A percentile compares a stretch with the other conserved stretches of the same genome.
Conservation (phyloP, 2,888 invertebrate genomes). For the Sarcophaga rosellei region DNA sequence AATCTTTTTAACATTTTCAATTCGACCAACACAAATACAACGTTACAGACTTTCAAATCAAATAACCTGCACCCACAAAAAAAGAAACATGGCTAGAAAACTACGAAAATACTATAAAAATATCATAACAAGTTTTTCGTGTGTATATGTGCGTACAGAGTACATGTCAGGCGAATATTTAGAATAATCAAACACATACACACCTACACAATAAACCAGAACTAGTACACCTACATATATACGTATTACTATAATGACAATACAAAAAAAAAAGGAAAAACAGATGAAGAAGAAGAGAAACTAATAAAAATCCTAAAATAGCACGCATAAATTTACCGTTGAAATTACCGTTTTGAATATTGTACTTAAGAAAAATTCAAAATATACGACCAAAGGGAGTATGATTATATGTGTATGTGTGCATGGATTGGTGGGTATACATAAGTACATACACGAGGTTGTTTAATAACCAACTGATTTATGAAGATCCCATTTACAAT, state of each 20-base stretch:
- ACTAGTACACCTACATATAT: too few relatives aligned
- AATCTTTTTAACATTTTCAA: too few relatives aligned
- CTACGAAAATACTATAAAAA: not conserved
- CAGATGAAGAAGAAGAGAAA: not conserved
- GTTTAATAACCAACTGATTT: not conserved
- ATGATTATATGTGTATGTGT: too few relatives aligned
- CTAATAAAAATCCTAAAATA: not conserved
- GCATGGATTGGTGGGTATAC: too few relatives aligned
- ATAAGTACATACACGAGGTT: not conserved
- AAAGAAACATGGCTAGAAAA: not conserved
- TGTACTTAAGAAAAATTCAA: too few relatives aligned
- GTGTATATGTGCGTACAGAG: not conserved
- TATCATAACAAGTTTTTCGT: not conserved
- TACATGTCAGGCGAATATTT: slow-evolving; percentile 7
- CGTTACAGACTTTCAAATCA: too few relatives aligned
- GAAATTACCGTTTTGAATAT: too few relatives aligned
- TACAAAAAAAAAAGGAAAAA: too few relatives aligned
- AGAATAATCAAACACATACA: slow-evolving; percentile 12
- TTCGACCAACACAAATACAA: too few relatives aligned
- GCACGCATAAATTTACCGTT: not conserved
- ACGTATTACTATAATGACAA: too few relatives aligned
- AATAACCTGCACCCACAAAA: too few relatives aligned
- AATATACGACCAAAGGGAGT: too few relatives aligned
- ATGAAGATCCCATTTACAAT: not conserved
- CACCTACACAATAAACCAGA: not conserved